A percentile compares a stretch with the other conserved stretches of the same genome.
These are phyloP conservation scores for Himalopsyche japonica DNA, from an alignment of 2,888 invertebrate genomes.

Conservation along the genomic window DNA sequence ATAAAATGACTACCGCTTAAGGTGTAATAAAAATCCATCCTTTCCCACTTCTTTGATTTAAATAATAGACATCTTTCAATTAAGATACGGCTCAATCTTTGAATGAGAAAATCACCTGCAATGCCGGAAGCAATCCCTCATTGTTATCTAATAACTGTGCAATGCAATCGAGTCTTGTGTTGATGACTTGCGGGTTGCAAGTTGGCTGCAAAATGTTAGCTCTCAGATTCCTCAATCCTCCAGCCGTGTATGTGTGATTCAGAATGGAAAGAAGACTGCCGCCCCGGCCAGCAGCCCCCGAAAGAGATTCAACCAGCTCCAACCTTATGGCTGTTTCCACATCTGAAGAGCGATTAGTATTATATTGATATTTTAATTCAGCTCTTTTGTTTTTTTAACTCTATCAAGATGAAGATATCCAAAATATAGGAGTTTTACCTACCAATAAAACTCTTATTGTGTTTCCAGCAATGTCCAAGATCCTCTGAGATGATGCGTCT, in stretches of 20 bases:
- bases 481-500: no score
- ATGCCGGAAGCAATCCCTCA: conserved; percentile 62
- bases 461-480: no score
- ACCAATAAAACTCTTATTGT: no score
- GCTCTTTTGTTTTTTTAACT: no score
- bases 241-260: conserved; percentile 56
- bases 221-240: conserved; percentile 78
- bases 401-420: no score
- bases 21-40: no score
- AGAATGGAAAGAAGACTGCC: conserved; percentile 55
- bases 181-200: conserved; percentile 67
- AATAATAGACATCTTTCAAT: no score
- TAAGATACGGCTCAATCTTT: no score
- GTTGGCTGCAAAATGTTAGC: conserved; percentile 82
- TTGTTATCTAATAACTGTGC: conserved; percentile 74
- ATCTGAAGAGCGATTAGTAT: conserved; percentile 60
- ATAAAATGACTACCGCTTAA: no score
- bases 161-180: conserved; percentile 72
- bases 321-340: conserved; percentile 78
- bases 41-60: no score
- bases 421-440: no score
- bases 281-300: conserved; percentile 53
- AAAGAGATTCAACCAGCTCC: conserved; percentile 67
- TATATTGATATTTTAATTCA: not conserved
- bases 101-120: conserved; percentile 59